phyloP scores from a whole-genome alignment of 1,140 invertebrate genomes.

The Limonius californicus region DNA sequence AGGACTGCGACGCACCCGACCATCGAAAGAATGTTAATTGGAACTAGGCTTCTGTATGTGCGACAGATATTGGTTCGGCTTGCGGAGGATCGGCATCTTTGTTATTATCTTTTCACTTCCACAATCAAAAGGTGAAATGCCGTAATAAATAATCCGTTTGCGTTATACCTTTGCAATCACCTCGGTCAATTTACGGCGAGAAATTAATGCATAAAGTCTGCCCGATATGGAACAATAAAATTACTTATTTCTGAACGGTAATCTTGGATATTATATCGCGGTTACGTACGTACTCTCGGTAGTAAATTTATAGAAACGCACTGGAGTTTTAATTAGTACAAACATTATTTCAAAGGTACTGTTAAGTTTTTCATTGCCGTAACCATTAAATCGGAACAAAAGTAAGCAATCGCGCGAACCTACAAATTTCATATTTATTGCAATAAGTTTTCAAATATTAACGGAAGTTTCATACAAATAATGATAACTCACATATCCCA shows the following conservation, averaged over 20 bases:
- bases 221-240: background rate
- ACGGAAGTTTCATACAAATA: too few species aligned
- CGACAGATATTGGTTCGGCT: background rate
- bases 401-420: too few species aligned
- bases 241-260: background rate
- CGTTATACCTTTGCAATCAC: background rate
- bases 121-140: background rate
- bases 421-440: too few species aligned
- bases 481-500: too few species aligned
- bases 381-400: too few species aligned
- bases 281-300: too few species aligned
- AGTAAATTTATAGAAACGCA: background rate
- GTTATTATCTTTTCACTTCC: slow-evolving; percentile 3
- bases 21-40: background rate
- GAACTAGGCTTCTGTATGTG: background rate
- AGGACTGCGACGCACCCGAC: too few species aligned
- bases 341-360: too few species aligned
- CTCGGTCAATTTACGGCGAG: background rate
- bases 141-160: background rate
- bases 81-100: background rate
- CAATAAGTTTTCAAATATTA: too few species aligned
- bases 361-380: too few species aligned
- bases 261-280: background rate
- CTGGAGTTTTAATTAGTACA: background rate
- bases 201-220: slow-evolving; percentile 3